Evolutionary conservation across 2,888 invertebrate genomes (phyloP).

Genomic region (Acronicta psi): DNA sequence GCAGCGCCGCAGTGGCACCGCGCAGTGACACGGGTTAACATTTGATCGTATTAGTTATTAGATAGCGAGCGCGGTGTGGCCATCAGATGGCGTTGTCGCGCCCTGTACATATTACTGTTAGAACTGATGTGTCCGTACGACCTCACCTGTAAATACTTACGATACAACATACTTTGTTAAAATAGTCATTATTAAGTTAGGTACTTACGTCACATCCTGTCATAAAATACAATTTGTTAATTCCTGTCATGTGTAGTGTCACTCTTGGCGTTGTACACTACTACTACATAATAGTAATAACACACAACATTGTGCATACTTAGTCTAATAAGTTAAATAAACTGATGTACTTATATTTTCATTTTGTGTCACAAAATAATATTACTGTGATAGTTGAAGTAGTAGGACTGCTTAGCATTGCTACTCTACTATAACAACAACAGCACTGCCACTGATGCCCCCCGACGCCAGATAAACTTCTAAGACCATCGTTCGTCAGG

Average conservation of each 20-base stretch:
- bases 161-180: constrained; percentile 12
- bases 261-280: no score
- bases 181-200: constrained; percentile 2
- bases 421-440: no score
- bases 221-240: background rate
- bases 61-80: constrained; percentile 17
- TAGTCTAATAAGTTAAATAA: no score
- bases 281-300: background rate
- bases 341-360: no score
- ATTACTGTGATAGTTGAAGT: no score
- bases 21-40: constrained; percentile 11
- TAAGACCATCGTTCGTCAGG: no score
- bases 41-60: constrained; percentile 21
- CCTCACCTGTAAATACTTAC: constrained; percentile 25
- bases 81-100: constrained; percentile 18
- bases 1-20: constrained; percentile 3
- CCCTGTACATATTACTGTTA: constrained; percentile 27
- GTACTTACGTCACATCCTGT: constrained; percentile 13
- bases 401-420: no score
- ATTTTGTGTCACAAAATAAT: no score
- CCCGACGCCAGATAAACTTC: no score
- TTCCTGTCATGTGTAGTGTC: no score
- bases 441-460: no score
- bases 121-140: constrained; percentile 5
- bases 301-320: no score